Base-by-base conservation (phyloP, 2,888 invertebrate species). In the Agelastica alni region DNA sequence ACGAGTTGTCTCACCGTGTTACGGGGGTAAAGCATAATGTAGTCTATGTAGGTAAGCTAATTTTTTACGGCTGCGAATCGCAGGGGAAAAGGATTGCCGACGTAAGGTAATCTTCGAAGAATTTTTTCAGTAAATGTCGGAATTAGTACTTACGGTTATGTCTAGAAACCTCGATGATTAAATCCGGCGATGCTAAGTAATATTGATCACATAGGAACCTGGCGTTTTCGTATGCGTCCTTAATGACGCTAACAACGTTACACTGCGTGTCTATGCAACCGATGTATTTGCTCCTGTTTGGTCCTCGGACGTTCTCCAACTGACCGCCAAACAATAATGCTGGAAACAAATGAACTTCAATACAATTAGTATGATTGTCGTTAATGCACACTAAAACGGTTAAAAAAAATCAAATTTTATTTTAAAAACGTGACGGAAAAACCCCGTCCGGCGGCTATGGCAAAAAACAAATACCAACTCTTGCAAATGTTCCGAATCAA, bases 201-300 rank as follows among this genome's bases (percentile, higher is more conserved):
- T 99, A 99, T 78, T 96, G 89, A 75, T 99, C 99, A 81, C 99
- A 99, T 31, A 99, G 85, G 78, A 98, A 97, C 62, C 93, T 82
- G 0, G 99, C 97, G 79, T 97, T 98, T 75, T 96, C 96, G 77
- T 93, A 99, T 0, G 99, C 98, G 79, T 99, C 98, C 66, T 85
- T 82, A 14, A 98, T 91, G 3, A 98, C 95, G 32, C 86, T 85
- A 20, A 89, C 86, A 10, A 98, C 87, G 78, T 96, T 91, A 73
- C 98, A 99, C 60, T 89, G 87, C 0, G 97, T 96, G 81, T 99
- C 98, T 66, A 99, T 94, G 70, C 94, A 93, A 44, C 99, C 99
- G 59, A 99, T 90, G 75, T 97, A 96, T 41, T 90, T 83, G 34
- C 86, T 85, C 56, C 84, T 81, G 54, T 76, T 78, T 2, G 81